These are phyloP conservation scores for Scytalopus superciliaris DNA, from an alignment of 2,113 vertebrate species.

Conservation along the genomic window DNA sequence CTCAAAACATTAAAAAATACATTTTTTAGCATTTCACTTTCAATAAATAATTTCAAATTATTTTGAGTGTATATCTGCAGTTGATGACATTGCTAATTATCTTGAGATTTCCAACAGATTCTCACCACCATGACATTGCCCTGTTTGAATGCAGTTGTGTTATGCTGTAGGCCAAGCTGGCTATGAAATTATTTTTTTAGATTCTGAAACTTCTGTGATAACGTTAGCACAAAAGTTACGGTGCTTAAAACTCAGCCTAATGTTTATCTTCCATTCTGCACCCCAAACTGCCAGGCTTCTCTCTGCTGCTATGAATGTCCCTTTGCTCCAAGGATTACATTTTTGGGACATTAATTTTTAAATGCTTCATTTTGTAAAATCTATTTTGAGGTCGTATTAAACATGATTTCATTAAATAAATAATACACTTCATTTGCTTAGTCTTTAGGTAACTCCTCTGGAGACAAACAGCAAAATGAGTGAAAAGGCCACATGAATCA, in stretches of 20 bases:
- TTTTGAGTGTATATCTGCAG: neutral
- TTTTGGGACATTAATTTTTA: neutral
- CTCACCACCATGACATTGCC: neutral
- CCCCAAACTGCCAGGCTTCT: neutral
- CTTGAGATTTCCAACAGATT: conserved; percentile 18
- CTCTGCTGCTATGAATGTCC: neutral
- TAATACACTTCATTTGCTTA: neutral
- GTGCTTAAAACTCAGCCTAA: neutral
- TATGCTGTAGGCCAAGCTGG: neutral
- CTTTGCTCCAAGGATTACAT: neutral
- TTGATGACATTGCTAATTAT: neutral
- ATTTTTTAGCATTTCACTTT: neutral
- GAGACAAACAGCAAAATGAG: neutral
- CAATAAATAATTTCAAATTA: neutral
- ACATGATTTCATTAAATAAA: neutral
- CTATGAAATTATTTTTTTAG: conserved; percentile 34
- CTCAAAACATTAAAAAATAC: neutral
- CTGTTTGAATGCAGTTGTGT: neutral
- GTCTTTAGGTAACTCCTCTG: neutral
- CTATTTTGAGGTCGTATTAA: neutral
- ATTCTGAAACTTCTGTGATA: conserved; percentile 41
- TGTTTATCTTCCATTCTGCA: neutral
- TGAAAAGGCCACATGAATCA: neutral
- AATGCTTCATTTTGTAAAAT: neutral
- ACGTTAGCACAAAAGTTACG: neutral